These are phyloP conservation scores for Drosophila eohydei DNA, from an alignment of 2,888 invertebrate species.

Conservation along the genomic window DNA sequence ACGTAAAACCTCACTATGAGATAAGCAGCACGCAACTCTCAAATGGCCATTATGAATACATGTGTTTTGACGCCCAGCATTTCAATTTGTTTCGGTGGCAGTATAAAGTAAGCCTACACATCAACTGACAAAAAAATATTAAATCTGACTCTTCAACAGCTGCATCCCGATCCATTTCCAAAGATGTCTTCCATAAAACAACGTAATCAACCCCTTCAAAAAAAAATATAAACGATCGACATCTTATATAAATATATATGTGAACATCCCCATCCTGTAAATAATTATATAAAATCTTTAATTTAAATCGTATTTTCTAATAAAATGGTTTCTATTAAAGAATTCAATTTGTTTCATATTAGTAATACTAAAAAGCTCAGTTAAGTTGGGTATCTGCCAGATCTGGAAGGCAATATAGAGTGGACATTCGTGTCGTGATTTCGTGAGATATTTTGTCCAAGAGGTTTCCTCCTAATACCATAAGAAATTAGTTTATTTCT, in stretches of 20 bases:
- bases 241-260: background rate
- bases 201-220: constrained; percentile 23
- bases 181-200: constrained; percentile 41
- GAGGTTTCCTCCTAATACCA: no score
- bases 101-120: constrained; percentile 11
- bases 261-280: background rate
- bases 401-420: no score
- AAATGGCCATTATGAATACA: constrained; percentile 45
- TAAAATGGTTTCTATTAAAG: background rate
- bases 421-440: no score
- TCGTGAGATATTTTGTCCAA: no score
- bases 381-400: no score
- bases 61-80: constrained; percentile 29
- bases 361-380: no score
- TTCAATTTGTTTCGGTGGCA: constrained; percentile 33
- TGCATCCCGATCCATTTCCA: constrained; percentile 16
- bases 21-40: constrained; percentile 38
- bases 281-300: background rate
- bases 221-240: background rate
- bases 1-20: constrained; percentile 35
- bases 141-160: background rate
- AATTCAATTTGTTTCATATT: no score
- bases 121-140: background rate
- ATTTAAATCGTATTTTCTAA: background rate
- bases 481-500: no score